phyloP scores from a whole-genome alignment of 2,888 invertebrate species.

The Scotopteryx bipunctaria region DNA sequence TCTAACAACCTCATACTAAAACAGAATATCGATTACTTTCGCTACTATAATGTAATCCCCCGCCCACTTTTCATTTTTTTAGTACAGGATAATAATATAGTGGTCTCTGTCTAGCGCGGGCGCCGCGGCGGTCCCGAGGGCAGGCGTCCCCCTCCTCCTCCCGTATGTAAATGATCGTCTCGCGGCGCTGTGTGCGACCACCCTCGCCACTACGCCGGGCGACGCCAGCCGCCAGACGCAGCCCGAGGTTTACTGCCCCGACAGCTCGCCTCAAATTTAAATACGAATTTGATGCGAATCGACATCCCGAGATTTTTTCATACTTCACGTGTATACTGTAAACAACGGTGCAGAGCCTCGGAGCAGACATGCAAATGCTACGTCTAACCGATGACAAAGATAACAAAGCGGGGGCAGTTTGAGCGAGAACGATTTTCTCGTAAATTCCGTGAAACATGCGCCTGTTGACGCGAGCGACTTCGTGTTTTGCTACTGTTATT shows the following conservation, averaged over 20 bases:
- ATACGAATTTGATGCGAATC: slow-evolving; percentile 69
- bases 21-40: slow-evolving; percentile 85
- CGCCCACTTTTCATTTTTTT: slow-evolving; percentile 83
- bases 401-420: slow-evolving; percentile 68
- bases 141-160: slow-evolving; percentile 56
- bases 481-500: slow-evolving; percentile 39
- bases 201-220: slow-evolving; percentile 50
- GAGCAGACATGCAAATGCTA: slow-evolving; percentile 62
- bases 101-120: slow-evolving; percentile 70
- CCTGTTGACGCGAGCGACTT: slow-evolving; percentile 39
- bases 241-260: slow-evolving; percentile 79
- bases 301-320: slow-evolving; percentile 52
- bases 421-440: slow-evolving; percentile 63
- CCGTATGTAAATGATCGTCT: slow-evolving; percentile 84
- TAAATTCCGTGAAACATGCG: slow-evolving; percentile 48
- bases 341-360: slow-evolving; percentile 43
- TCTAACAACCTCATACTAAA: slow-evolving; percentile 81
- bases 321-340: slow-evolving; percentile 42
- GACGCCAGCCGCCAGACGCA: slow-evolving; percentile 58
- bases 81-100: slow-evolving; percentile 75
- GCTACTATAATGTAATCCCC: slow-evolving; percentile 85
- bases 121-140: slow-evolving; percentile 55
- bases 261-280: slow-evolving; percentile 80
- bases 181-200: slow-evolving; percentile 67
- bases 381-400: slow-evolving; percentile 68